Evolutionary conservation across 2,888 invertebrate species (phyloP).

Genomic region (Eulithis testata): DNA sequence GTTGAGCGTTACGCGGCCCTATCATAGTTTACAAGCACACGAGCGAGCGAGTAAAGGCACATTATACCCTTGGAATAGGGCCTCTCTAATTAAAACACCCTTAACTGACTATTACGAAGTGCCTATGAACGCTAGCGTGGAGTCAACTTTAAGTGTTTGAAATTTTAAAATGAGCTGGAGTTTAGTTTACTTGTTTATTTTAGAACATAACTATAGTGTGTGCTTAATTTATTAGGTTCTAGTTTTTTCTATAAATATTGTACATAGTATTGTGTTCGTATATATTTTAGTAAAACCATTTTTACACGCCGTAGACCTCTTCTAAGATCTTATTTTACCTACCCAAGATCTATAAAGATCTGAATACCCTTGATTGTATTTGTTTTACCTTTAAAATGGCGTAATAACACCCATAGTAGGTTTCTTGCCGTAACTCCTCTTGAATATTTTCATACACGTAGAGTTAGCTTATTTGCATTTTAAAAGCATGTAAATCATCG

Average conservation of each 20-base stretch:
- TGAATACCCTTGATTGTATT: no score
- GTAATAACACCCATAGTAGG: no score
- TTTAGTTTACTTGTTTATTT: conserved; percentile 4
- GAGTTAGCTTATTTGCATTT: neutral
- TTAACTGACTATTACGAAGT: conserved; percentile 76
- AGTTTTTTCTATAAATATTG: no score
- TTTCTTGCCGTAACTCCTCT: no score
- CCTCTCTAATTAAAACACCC: conserved; percentile 80
- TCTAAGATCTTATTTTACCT: no score
- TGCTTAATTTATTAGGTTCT: neutral
- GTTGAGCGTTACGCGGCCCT: conserved; percentile 57
- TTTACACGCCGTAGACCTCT: no score
- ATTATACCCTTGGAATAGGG: conserved; percentile 77
- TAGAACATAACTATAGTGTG: neutral
- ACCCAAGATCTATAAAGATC: no score
- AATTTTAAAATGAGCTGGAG: conserved; percentile 26
- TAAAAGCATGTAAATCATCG: neutral
- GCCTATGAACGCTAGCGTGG: conserved; percentile 60
- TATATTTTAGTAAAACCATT: no score
- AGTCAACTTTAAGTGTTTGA: conserved; percentile 34
- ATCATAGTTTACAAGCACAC: conserved; percentile 76
- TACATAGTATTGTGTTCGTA: no score
- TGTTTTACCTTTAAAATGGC: no score
- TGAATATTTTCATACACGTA: neutral
- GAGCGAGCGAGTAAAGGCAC: conserved; percentile 70